phyloP scores from a whole-genome alignment of 2,888 invertebrate genomes.

The Mimachlamys varia region DNA sequence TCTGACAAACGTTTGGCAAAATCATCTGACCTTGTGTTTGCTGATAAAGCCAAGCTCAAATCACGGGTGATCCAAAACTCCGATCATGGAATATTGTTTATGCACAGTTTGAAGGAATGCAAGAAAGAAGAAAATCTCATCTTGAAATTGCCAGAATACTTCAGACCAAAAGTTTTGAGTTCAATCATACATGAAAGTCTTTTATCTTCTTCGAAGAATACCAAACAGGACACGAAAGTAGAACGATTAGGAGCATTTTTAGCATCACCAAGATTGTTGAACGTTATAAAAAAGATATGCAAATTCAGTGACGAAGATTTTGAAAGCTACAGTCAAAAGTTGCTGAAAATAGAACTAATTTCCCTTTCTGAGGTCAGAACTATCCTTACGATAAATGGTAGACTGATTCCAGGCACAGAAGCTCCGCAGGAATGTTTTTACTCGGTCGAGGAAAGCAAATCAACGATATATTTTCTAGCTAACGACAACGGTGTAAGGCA shows the following conservation, averaged over 20 bases:
- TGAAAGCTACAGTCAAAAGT: background rate
- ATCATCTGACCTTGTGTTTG: constrained; percentile 41
- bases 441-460: background rate
- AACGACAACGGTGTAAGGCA: background rate
- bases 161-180: background rate
- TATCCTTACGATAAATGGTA: background rate
- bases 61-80: background rate
- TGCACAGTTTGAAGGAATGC: background rate
- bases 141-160: background rate
- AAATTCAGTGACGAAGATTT: constrained; percentile 7
- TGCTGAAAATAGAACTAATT: background rate
- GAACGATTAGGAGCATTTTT: constrained; percentile 18
- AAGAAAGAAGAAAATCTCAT: background rate
- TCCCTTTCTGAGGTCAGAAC: background rate
- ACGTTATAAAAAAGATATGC: background rate
- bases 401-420: background rate
- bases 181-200: constrained; percentile 1
- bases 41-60: background rate
- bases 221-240: background rate
- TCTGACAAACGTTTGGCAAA: background rate
- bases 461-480: background rate
- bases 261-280: background rate
- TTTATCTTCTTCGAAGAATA: background rate
- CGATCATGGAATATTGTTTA: background rate
- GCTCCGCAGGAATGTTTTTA: background rate